phyloP scores from a whole-genome alignment of 35 echinoderm and acorn worm genomes.

The Holothuria glaberrima region DNA sequence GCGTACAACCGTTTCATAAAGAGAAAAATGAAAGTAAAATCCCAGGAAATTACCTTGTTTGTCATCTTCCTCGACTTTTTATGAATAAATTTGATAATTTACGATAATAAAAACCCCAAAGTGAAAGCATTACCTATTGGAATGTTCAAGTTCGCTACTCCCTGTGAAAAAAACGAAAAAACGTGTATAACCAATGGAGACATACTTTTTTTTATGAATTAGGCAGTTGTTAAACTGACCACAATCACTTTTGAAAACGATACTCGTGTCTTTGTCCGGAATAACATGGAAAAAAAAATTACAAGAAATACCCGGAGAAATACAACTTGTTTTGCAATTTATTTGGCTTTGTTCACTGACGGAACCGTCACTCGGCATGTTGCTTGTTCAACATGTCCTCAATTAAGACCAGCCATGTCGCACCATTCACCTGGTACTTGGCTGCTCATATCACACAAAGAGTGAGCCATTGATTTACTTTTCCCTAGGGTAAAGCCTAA shows the following conservation, averaged over 20 bases:
- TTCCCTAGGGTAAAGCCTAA: neutral
- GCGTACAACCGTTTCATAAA: too few species aligned
- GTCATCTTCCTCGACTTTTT: too few species aligned
- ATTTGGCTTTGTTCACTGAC: too few species aligned
- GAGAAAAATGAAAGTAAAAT: too few species aligned
- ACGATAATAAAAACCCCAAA: too few species aligned
- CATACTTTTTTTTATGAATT: neutral
- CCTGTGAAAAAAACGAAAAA: too few species aligned
- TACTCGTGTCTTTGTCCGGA: neutral
- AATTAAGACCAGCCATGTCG: conserved; percentile 14
- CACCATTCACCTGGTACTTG: conserved; percentile 15
- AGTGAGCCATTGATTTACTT: neutral
- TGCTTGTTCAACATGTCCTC: conserved; percentile 8
- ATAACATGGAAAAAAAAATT: neutral
- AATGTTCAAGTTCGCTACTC: too few species aligned
- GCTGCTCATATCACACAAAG: conserved; percentile 30
- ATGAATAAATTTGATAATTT: too few species aligned
- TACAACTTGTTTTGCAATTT: too few species aligned
- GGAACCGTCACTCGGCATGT: neutral
- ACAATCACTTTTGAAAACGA: neutral
- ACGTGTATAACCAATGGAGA: neutral
- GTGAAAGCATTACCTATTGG: too few species aligned
- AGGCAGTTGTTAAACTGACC: neutral
- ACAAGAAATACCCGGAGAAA: neutral
- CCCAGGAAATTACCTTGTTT: too few species aligned